phyloP scores from a whole-genome alignment of 2,888 invertebrate species.

The Altica lythri region DNA sequence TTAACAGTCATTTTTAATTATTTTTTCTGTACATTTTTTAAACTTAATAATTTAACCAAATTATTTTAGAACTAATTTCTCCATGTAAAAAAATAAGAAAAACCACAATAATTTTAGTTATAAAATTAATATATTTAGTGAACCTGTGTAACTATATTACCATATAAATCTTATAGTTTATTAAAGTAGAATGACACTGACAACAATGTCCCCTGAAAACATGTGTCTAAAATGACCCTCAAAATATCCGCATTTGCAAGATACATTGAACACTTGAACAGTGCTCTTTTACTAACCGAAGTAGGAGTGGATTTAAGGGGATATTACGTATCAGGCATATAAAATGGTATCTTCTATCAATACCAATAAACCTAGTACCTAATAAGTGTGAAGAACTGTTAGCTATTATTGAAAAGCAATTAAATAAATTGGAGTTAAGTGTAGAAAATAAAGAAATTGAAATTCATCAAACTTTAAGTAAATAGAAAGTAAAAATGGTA shows the following conservation, averaged over 20 bases:
- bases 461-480: too few species aligned
- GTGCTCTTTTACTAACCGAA: conserved; percentile 53
- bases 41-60: too few species aligned
- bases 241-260: conserved; percentile 2
- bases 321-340: conserved; percentile 51
- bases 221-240: conserved; percentile 10
- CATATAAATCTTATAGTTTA: too few species aligned
- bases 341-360: conserved; percentile 45
- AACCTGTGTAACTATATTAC: too few species aligned
- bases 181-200: conserved; percentile 14
- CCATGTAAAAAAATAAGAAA: too few species aligned
- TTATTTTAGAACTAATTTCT: too few species aligned
- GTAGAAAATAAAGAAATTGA: conserved; percentile 4
- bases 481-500: conserved; percentile 47
- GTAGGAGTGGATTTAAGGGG: conserved; percentile 56
- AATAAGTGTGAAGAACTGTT: conserved; percentile 20
- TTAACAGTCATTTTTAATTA: too few species aligned
- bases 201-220: conserved; percentile 18
- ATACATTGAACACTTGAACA: not conserved
- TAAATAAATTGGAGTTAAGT: conserved; percentile 6
- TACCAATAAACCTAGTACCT: conserved; percentile 18
- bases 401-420: conserved; percentile 9
- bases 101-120: too few species aligned
- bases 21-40: too few species aligned
- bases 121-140: too few species aligned